Evolutionary conservation across 2,888 invertebrate species (phyloP), one percentile per base, ranked within the genome.

Genomic region (Cryptocheilus praepositus): DNA sequence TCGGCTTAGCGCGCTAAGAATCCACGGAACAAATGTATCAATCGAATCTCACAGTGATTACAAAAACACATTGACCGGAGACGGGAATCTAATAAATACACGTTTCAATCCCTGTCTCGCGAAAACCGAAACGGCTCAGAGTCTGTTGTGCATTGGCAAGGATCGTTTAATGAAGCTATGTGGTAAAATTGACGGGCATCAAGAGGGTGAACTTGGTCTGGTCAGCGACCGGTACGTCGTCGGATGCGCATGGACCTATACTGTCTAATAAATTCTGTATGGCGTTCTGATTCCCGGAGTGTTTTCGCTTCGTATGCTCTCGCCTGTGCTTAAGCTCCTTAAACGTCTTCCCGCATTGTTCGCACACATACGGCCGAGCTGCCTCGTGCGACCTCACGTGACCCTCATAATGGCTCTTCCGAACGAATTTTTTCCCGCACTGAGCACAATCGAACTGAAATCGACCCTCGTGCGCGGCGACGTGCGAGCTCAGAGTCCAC

Each of bases 401-500:
- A 0, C 89, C 85, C 61, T 89, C 88, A 57, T 88, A 89, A 57
- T 89, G 89, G 21, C 88, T 89, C 64, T 89, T 89, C 1, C 89
- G 76, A 0, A 89, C 88, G 57, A 89, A 89, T 65, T 85, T 86
- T 56, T 89, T 89, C 16, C 87, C 88, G 65, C 89, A 89, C 25
- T 86, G 86, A 19, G 84, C 81, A 73, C 89, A 89, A 13, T 86
- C 85, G 54, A 87, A 89, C 54, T 88, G 87, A 59, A 85, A 88
- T 7, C 88, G 84, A 8, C 89, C 89, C 49, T 88, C 87, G 70
- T 89, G 89, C 0, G 88, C 88, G 0, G 88, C 87, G 0, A 89
- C 86, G 61, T 89, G 89, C 1, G 86, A 88, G 64, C 85, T 88
- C 16, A 88, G 67, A 0, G 88, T 88, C 88, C 88, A 88, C 62